Evolutionary conservation across 2,113 vertebrate genomes (phyloP).

Genomic region (Prunella himalayana): DNA sequence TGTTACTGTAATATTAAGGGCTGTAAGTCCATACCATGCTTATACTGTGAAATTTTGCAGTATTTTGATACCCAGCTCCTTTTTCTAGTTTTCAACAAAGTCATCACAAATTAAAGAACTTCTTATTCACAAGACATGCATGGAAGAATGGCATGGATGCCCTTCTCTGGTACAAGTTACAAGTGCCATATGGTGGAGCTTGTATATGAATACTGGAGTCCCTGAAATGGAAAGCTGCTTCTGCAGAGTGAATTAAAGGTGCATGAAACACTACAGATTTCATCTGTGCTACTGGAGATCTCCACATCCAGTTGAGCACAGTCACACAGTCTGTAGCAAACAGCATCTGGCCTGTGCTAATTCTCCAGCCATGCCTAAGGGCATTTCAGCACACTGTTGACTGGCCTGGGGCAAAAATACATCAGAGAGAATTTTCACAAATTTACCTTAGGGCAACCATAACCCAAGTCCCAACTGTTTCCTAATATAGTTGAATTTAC

Average conservation of each 20-base stretch:
- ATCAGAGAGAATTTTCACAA: not conserved
- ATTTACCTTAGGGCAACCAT: not conserved
- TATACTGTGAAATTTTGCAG: not conserved
- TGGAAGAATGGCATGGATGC: not conserved
- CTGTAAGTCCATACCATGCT: not conserved
- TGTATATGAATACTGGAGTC: not conserved
- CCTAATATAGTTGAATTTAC: not conserved
- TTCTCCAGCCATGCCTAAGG: not conserved
- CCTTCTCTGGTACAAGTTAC: not conserved
- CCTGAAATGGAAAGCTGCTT: not conserved
- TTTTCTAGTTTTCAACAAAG: not conserved
- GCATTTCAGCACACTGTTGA: not conserved
- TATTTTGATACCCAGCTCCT: not conserved
- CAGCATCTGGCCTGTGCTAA: not conserved
- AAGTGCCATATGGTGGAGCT: not conserved
- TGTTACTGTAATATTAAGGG: not conserved
- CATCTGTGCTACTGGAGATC: accelerated
- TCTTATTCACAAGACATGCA: not conserved
- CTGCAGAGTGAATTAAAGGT: not conserved
- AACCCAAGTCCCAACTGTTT: not conserved
- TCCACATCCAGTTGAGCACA: not conserved
- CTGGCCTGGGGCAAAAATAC: not conserved
- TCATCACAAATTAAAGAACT: not conserved
- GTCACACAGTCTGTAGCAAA: not conserved
- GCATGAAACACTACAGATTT: not conserved